Percentiles rank a stretch among this genome's conserved stretches.
Conservation (phyloP, 2,113 vertebrate genomes). For the Ctenomys sociabilis region DNA sequence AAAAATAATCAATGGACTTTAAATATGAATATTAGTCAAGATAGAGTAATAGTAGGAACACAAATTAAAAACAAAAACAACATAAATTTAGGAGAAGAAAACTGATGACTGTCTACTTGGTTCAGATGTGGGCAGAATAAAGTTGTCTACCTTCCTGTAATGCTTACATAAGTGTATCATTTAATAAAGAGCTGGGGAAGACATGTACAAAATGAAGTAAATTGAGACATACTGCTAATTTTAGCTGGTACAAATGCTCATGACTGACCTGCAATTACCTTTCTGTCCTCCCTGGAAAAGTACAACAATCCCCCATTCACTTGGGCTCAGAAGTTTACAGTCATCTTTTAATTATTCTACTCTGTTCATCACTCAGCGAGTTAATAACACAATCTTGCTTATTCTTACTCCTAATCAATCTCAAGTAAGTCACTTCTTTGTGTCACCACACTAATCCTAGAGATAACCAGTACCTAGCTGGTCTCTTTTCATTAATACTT, state of each 20-base stretch:
- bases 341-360: background rate
- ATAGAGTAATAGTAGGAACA: background rate
- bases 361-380: background rate
- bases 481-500: background rate
- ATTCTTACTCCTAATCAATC: background rate
- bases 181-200: background rate
- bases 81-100: background rate
- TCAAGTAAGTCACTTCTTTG: background rate
- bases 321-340: background rate
- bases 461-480: background rate
- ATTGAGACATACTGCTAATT: background rate
- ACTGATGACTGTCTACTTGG: background rate
- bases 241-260: background rate
- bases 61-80: background rate
- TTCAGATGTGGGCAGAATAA: background rate
- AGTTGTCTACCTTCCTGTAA: background rate
- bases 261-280: background rate
- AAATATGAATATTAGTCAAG: slow-evolving; percentile 4
- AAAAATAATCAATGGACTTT: slow-evolving; percentile 7
- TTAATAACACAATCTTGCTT: background rate
- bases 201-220: background rate
- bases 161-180: background rate
- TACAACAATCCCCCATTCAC: background rate
- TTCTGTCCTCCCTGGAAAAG: background rate
- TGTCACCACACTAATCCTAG: background rate